Evolutionary conservation across 2,888 invertebrate species (phyloP), one percentile per base, ranked within the genome.

Genomic region (Tortrix viridana): DNA sequence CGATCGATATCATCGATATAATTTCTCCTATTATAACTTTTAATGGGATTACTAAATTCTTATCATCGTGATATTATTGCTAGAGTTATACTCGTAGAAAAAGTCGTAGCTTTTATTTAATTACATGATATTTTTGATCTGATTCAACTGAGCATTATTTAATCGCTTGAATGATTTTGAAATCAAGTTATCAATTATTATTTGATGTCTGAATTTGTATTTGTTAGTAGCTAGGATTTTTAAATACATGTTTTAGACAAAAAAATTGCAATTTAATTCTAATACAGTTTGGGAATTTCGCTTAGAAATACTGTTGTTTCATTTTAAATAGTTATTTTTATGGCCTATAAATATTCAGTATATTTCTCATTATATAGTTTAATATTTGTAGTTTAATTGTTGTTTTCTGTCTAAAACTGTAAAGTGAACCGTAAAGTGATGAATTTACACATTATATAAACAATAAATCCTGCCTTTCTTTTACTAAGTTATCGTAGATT

Each of bases 401-500:
- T 19, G 6, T 46, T 66, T 70, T 70, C 74, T 70, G 72, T 72
- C 72, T 74, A 68, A 69, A 72, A 71, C 69, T 67, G 74, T 79
- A 69, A 70, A 78, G 78, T 84, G 76, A 74, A 65, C 69, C 74
- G 74, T 73, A 65, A 67, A 73, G 77, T 70, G 69, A 71, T 66
- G 74, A 71, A 73, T 76, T 70, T 74, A 71, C 71, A 50, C 43
- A 32, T 46, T 9, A 43, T 46, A 19, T 49, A n/a, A n/a, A 22
- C 12, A 56, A 44, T 3, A 32, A 22, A 49, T 47, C 37, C 46
- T 57, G 57, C 53, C 63, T 63, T 63, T 64, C 59, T 60, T 60
- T 64, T 64, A 64, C 60, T 63, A 58, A 63, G 22, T 50, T 22
- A 48, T 32, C 20, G 52, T 63, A 48, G 57, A 12, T 32, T 57